Evolutionary conservation across 2,113 vertebrate species (phyloP).

Genomic region (Gymnobelideus leadbeateri): DNA sequence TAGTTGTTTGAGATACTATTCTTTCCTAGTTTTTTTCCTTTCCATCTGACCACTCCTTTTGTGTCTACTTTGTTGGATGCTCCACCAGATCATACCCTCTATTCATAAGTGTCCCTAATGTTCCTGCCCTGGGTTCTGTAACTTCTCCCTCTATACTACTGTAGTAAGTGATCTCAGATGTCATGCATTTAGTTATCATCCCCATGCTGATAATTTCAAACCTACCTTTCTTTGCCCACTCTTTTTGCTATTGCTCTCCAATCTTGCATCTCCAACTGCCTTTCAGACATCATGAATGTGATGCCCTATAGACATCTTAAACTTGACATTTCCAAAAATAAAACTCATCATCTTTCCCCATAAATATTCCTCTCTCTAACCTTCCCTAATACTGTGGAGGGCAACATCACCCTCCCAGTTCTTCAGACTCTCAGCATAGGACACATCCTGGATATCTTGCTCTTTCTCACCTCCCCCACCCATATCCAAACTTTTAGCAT

Average conservation of each 20-base stretch:
- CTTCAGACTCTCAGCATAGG: neutral
- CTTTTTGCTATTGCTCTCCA: neutral
- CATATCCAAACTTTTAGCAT: neutral
- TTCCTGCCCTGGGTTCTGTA: neutral
- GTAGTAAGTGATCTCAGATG: neutral
- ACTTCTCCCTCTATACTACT: neutral
- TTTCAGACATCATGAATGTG: neutral
- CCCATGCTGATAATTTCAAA: neutral
- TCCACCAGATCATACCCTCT: neutral
- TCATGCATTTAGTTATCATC: neutral
- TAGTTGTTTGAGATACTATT: neutral
- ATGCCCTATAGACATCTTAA: neutral
- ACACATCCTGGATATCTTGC: neutral
- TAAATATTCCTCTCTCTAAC: neutral
- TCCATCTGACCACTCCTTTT: neutral
- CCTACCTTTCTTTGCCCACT: neutral
- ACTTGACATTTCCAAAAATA: neutral
- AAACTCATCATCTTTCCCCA: neutral
- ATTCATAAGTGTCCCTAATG: neutral
- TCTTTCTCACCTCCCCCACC: neutral
- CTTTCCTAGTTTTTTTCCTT: neutral
- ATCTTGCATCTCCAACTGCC: neutral
- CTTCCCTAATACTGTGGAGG: neutral
- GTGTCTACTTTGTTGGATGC: neutral
- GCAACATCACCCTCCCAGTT: neutral